These are phyloP conservation scores for Galagoides demidoff DNA, from an alignment of 2,797 vertebrate genomes.

Conservation along the genomic window DNA sequence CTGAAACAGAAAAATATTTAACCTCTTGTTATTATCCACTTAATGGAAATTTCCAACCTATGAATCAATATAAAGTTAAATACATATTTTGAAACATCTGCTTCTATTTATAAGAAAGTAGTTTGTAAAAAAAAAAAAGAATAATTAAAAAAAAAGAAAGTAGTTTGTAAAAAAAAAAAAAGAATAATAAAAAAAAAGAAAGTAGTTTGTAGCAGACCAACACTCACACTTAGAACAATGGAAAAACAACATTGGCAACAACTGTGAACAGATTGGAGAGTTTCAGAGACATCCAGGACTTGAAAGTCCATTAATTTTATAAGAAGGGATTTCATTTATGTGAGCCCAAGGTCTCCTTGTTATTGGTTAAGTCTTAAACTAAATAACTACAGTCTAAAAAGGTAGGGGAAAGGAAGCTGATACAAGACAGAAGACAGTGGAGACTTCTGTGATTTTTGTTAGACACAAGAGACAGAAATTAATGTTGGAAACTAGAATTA, in stretches of 20 bases:
- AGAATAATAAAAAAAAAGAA: not conserved
- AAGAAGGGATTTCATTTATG: not conserved
- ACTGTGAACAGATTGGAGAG: not conserved
- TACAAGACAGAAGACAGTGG: not conserved
- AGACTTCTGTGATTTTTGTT: not conserved
- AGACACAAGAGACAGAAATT: not conserved
- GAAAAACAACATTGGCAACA: not conserved
- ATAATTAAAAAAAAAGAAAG: not conserved
- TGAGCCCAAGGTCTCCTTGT: not conserved
- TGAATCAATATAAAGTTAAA: conserved; percentile 13
- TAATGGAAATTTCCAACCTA: not conserved
- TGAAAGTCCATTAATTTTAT: not conserved
- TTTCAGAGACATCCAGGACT: not conserved
- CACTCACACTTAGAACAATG: not conserved
- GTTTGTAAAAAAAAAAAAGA: not conserved
- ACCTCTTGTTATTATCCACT: not conserved
- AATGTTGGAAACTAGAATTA: not conserved
- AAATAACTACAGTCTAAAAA: not conserved
- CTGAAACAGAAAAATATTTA: not conserved
- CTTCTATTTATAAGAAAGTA: not conserved
- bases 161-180: not conserved
- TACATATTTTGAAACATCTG: not conserved
- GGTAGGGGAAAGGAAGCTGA: not conserved
- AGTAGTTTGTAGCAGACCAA: not conserved
- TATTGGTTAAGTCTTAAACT: not conserved